Base-by-base conservation (phyloP, 2,797 vertebrate genomes). In the Fistularia tabacaria region DNA sequence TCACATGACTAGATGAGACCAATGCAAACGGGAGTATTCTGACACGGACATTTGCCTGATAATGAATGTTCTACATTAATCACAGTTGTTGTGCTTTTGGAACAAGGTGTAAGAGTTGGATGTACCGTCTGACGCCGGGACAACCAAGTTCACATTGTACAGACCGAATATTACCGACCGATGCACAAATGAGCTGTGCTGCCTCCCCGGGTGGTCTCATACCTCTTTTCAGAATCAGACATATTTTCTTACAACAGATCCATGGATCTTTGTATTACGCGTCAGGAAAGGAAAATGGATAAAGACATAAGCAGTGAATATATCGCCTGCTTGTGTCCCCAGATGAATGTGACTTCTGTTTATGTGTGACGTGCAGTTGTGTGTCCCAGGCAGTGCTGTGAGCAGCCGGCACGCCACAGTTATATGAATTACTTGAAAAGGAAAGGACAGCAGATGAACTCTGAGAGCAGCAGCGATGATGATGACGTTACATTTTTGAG, bases 401-500 rank as follows among this genome's bases (percentile, higher is more conserved):
- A 77, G 74, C 57, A 61, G 66, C 55, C 72, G 65, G 71, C 64
- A 76, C 61, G 85, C 64, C 48, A 62, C 71, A 71, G 46, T 78
- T 74, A 86, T 85, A 87, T 85, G 66, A 81, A 82, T 73, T 66
- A 85, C 80, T 80, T 77, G 71, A 85, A 84, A 55, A 66, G 10
- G 47, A 71, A 59, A 62, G 48, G 2, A 54, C 49, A 78, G 48
- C 60, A 69, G 58, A 73, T 57, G 58, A 65, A 62, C 57, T 62
- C 50, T 6, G 54, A 57, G 10, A 40, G 39, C 39, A 40, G 49
- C 38, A 39, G 51, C 11, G 46, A 44, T 41, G 56, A 44, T 41
- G 56, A 67, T 43, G 49, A 71, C 57, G 57, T 66, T 59, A 62
- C 58, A 62, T 69, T 62, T 81, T 64, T 46, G 55, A 77, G 71